Evolutionary conservation across 2,888 invertebrate species (phyloP), one percentile per base, ranked within the genome.

Genomic region (Cremastinae sp.): DNA sequence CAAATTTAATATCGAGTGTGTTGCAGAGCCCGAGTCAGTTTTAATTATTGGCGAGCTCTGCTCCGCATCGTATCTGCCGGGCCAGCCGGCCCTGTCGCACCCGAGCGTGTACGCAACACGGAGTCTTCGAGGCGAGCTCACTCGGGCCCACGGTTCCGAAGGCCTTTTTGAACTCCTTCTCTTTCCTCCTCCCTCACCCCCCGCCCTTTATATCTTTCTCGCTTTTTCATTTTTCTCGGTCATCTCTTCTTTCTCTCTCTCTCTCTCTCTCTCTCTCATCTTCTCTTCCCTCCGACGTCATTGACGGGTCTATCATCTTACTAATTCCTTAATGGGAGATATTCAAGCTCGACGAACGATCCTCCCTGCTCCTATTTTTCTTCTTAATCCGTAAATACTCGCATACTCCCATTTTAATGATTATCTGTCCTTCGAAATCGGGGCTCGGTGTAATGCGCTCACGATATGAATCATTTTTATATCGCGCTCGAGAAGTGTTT

Each of bases 261-360:
- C 62, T 85, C 84, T 76, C 78, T 78, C 78, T 74, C 75, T 69
- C 76, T 65, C 76, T 76, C 54, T 54, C 58, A 18, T 58, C 76
- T 65, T 80, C 76, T 84, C 84, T 84, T 81, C 69, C 45, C 61
- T 81, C 79, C 78, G 80, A 84, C 84, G 83, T 84, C 81, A 82
- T 84, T 87, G 86, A 88, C 84, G 86, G 85, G 85, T 87, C 86
- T 88, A 88, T 88, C 87, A 87, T 87, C 85, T 86, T 85, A 82
- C 87, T 87, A 87, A 88, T 88, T 88, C 85, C 84, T 85, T 88
- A 87, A 87, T 88, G 84, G 84, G 82, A 83, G 85, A 87, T 85
- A 83, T 84, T 85, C 80, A 82, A 78, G 81, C 81, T 85, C 84
- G 81, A 84, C 82, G 80, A 75, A 65, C 72, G 78, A 72, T 78